phyloP scores from a whole-genome alignment of 2,113 vertebrate species.

The Brachyhypopomus occidentalis region DNA sequence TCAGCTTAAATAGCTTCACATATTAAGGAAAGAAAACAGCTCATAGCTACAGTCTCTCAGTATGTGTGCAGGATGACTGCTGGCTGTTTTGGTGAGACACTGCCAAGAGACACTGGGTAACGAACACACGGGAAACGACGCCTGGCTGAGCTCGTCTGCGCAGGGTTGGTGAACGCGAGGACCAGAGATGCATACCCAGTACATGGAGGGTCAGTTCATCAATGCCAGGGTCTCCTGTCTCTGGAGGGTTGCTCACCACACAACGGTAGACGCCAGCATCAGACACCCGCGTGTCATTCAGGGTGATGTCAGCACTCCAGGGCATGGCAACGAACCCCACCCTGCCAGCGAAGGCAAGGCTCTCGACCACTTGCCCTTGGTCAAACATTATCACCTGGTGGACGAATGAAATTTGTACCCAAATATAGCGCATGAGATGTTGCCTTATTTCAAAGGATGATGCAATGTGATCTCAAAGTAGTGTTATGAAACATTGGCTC shows the following conservation, averaged over 20 bases:
- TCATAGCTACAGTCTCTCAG: background rate
- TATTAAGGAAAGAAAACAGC: background rate
- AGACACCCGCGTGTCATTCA: slow-evolving; percentile 73
- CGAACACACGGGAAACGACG: background rate
- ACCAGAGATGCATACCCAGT: slow-evolving; percentile 62
- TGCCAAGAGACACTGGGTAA: background rate
- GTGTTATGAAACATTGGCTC: too few relatives aligned
- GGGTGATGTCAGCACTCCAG: slow-evolving; percentile 75
- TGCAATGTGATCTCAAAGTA: too few relatives aligned
- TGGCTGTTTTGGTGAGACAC: background rate
- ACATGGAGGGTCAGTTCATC: slow-evolving; percentile 76
- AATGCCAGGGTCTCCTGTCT: slow-evolving; percentile 71
- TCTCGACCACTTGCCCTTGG: slow-evolving; percentile 78
- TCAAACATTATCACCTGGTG: slow-evolving; percentile 79
- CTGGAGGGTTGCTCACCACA: slow-evolving; percentile 81
- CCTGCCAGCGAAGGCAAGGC: slow-evolving; percentile 72
- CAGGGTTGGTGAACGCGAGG: background rate
- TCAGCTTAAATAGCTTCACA: background rate
- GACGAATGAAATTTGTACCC: background rate
- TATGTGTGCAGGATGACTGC: background rate
- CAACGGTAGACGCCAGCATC: slow-evolving; percentile 80
- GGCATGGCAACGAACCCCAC: slow-evolving; percentile 74
- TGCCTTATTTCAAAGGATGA: too few relatives aligned
- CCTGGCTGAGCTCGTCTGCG: background rate
- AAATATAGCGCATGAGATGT: too few relatives aligned